These are phyloP conservation scores for Vultur gryphus DNA, from an alignment of 2,797 vertebrate species.

Conservation along the genomic window DNA sequence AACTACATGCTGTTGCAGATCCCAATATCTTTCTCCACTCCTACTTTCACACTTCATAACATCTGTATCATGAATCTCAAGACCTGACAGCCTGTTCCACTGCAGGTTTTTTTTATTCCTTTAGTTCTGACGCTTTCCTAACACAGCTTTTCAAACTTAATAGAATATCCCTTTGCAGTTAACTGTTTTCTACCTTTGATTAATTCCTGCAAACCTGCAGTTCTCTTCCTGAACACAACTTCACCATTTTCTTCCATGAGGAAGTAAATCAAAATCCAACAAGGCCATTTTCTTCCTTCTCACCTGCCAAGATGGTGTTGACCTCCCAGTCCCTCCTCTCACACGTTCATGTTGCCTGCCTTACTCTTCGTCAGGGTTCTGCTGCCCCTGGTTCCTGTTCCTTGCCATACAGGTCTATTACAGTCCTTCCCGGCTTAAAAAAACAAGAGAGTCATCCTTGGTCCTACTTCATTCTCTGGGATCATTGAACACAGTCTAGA, in stretches of 20 bases:
- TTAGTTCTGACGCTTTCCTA: neutral
- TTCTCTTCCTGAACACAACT: neutral
- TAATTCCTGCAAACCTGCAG: neutral
- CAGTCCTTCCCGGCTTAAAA: neutral
- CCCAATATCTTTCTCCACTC: neutral
- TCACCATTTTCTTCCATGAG: neutral
- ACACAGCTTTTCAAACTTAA: neutral
- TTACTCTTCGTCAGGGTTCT: neutral
- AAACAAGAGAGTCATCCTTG: neutral
- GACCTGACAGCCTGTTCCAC: neutral
- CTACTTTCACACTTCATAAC: neutral
- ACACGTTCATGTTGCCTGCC: fast-evolving
- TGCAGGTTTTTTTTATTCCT: neutral
- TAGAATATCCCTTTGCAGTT: neutral
- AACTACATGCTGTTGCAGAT: neutral
- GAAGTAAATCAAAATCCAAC: neutral
- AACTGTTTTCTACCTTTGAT: neutral
- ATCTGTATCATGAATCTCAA: neutral
- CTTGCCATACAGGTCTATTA: neutral
- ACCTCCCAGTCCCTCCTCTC: neutral
- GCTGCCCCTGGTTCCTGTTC: neutral
- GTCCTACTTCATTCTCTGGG: neutral
- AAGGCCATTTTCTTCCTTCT: neutral
- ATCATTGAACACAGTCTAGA: fast-evolving
- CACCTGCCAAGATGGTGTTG: neutral